phyloP scores from a whole-genome alignment of 2,888 invertebrate species.

The Watsonalla cultraria region DNA sequence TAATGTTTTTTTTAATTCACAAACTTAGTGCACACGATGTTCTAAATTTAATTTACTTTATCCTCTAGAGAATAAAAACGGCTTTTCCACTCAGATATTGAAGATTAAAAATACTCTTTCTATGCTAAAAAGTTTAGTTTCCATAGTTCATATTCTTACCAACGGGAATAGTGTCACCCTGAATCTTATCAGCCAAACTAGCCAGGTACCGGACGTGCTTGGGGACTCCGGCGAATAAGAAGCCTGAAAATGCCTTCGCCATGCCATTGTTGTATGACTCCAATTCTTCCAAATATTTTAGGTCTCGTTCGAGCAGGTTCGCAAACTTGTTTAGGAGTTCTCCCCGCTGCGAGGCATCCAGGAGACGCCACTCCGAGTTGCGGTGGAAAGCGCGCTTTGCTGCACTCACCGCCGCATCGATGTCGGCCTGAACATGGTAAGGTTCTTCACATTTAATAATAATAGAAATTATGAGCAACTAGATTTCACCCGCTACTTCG shows the following conservation, averaged over 20 bases:
- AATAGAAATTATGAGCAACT: too few species aligned
- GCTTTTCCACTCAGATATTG: too few species aligned
- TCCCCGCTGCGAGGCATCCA: constrained; percentile 90
- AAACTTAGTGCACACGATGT: too few species aligned
- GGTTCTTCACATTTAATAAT: too few species aligned
- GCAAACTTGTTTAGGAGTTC: constrained; percentile 84
- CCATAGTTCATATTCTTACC: constrained; percentile 28
- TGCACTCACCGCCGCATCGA: constrained; percentile 86
- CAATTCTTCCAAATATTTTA: constrained; percentile 85
- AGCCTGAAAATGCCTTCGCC: constrained; percentile 72
- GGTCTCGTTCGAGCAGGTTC: constrained; percentile 87
- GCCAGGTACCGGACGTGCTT: constrained; percentile 84
- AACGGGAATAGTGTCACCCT: constrained; percentile 83
- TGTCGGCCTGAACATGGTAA: constrained; percentile 75
- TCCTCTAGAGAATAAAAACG: too few species aligned
- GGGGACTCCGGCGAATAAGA: neutral
- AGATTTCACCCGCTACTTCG: too few species aligned
- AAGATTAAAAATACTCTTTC: too few species aligned
- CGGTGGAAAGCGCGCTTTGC: constrained; percentile 84
- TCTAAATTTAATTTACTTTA: too few species aligned
- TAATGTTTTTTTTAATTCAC: too few species aligned
- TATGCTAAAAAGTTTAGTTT: too few species aligned
- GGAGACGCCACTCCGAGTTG: constrained; percentile 85
- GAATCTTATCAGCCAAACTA: constrained; percentile 93
- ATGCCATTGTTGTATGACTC: constrained; percentile 96